These are phyloP conservation scores for Acanthopagrus latus DNA, from an alignment of 2,797 vertebrate genomes.

Conservation along the genomic window DNA sequence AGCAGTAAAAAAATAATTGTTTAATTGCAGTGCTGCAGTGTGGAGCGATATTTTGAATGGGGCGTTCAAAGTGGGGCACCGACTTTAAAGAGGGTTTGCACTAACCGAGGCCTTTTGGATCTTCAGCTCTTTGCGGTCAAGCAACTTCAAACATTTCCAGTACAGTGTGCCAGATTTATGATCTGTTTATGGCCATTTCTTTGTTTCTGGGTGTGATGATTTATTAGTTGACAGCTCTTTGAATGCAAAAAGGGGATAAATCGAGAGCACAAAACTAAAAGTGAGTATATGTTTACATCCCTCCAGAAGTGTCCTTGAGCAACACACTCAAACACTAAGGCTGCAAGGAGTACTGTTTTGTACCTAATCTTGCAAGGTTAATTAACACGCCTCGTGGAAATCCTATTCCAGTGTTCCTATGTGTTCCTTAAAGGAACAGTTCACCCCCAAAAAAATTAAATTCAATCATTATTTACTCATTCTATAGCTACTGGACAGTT, in stretches of 20 bases:
- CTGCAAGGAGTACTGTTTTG: not conserved
- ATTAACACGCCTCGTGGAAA: not conserved
- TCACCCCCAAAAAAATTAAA: no score
- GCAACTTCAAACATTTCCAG: not conserved
- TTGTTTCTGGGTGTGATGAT: not conserved
- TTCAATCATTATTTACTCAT: no score
- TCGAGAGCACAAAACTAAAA: not conserved
- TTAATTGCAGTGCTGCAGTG: not conserved
- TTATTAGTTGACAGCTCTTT: not conserved
- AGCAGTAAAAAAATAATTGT: constrained; percentile 14
- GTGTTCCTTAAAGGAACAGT: not conserved
- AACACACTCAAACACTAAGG: not conserved
- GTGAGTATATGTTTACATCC: not conserved
- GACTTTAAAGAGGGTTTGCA: constrained; percentile 6
- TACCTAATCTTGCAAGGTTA: not conserved
- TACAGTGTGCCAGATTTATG: not conserved
- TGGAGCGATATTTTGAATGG: not conserved
- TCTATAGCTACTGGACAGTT: no score
- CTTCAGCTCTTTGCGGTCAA: not conserved
- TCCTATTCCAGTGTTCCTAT: not conserved
- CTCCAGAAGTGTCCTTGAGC: constrained; percentile 1
- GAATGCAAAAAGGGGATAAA: not conserved
- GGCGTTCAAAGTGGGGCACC: constrained; percentile 2
- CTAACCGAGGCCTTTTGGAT: constrained; percentile 1
- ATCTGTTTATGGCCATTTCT: not conserved